phyloP scores from a whole-genome alignment of 2,888 invertebrate genomes.

The Gymnoscelis rufifasciata region DNA sequence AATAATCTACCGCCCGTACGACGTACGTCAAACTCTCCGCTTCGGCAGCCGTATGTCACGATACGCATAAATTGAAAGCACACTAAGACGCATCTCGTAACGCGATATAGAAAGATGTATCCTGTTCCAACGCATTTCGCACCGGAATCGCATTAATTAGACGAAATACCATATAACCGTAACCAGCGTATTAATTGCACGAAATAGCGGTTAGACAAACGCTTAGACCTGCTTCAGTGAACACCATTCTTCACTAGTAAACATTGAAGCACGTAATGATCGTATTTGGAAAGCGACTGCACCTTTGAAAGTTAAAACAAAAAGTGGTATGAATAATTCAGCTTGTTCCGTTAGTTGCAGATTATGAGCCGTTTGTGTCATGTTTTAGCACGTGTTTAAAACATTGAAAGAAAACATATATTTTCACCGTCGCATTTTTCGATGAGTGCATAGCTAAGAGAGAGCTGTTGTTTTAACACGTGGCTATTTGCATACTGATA shows the following conservation, averaged over 20 bases:
- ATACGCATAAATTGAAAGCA: no score
- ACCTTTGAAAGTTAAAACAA: constrained; percentile 19
- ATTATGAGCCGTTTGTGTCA: constrained; percentile 4
- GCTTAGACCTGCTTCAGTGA: constrained; percentile 3
- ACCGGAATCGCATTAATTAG: not conserved
- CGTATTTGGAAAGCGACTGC: constrained; percentile 16
- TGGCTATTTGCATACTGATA: not conserved
- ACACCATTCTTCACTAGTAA: not conserved
- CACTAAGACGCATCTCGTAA: no score
- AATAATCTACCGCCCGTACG: no score
- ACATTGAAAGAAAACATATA: not conserved
- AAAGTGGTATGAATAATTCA: constrained; percentile 23
- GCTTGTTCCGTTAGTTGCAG: constrained; percentile 10
- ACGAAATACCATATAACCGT: not conserved
- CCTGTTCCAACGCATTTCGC: not conserved
- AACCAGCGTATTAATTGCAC: constrained; percentile 2
- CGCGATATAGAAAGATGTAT: no score
- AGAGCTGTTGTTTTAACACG: not conserved
- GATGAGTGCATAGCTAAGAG: not conserved
- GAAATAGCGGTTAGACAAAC: constrained; percentile 5
- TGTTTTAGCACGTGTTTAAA: constrained; percentile 2
- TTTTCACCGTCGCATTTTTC: not conserved
- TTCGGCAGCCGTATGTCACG: no score
- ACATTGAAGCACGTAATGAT: not conserved
- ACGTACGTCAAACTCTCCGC: no score